Percentiles rank a stretch among this genome's conserved stretches.
These are phyloP conservation scores for Hippocampus zosterae DNA, from an alignment of 2,113 vertebrate species.

Conservation along the genomic window DNA sequence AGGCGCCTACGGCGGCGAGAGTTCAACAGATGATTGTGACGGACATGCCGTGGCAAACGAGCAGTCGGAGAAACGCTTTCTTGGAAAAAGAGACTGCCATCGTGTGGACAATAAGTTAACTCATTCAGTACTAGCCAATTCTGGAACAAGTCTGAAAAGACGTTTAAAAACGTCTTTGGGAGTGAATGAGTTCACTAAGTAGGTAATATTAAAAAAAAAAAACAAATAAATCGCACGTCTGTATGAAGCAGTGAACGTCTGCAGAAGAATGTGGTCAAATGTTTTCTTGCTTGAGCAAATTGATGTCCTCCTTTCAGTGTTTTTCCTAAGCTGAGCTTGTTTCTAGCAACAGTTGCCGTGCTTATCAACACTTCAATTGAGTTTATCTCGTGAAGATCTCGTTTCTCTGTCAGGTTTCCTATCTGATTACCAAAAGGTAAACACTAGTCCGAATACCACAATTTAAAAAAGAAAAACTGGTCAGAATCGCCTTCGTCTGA, in stretches of 20 bases:
- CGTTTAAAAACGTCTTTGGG: no score
- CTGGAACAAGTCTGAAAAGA: no score
- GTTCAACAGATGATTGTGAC: slow-evolving; percentile 9
- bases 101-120: background rate
- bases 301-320: slow-evolving; percentile 10
- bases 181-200: no score
- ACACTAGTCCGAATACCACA: slow-evolving; percentile 3
- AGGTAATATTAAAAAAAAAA: background rate
- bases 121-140: no score
- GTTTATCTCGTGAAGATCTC: slow-evolving; percentile 17
- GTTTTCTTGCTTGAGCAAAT: slow-evolving; percentile 10
- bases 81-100: background rate
- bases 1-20: slow-evolving; percentile 2
- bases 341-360: slow-evolving; percentile 14
- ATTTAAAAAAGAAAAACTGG: slow-evolving; percentile 6
- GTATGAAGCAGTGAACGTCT: background rate
- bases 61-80: slow-evolving; percentile 2
- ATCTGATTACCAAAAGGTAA: slow-evolving; percentile 21
- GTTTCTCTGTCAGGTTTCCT: slow-evolving; percentile 29
- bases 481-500: background rate
- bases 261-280: background rate
- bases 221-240: background rate
- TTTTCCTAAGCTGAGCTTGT: slow-evolving; percentile 17
- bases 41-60: slow-evolving; percentile 1
- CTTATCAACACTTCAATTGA: slow-evolving; percentile 16